Percentiles rank a stretch among this genome's conserved stretches.
phyloP scores from a whole-genome alignment of 2,797 vertebrate genomes.

The Champsocephalus gunnari region DNA sequence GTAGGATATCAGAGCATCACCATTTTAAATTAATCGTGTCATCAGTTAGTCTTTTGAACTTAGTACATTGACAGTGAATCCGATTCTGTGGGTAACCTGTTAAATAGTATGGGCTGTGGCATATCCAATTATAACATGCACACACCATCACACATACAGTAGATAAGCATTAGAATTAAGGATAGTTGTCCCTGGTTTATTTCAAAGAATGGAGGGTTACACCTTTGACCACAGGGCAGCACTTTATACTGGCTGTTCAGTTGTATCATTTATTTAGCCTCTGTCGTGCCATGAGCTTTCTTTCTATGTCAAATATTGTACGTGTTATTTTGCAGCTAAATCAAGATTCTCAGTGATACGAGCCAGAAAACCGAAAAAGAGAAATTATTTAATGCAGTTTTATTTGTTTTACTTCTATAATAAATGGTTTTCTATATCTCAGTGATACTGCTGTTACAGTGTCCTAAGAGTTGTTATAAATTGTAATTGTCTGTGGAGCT shows the following conservation, averaged over 20 bases:
- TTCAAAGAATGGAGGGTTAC: conserved; percentile 26
- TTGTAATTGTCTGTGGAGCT: neutral
- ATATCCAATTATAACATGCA: neutral
- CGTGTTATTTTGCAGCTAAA: neutral
- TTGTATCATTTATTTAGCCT: conserved; percentile 8
- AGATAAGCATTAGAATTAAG: neutral
- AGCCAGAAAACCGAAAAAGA: neutral
- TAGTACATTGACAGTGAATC: neutral
- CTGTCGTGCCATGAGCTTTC: conserved; percentile 3
- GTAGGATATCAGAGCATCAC: neutral
- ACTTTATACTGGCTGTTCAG: conserved; percentile 19
- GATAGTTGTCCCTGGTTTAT: neutral
- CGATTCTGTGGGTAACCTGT: neutral
- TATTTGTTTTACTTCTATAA: too few species aligned
- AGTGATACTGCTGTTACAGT: neutral
- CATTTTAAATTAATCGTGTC: neutral
- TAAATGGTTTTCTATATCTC: too few species aligned
- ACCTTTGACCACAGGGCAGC: conserved; percentile 45
- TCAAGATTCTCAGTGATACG: neutral
- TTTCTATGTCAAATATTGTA: neutral
- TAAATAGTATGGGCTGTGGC: neutral
- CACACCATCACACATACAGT: neutral
- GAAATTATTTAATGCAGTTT: too few species aligned
- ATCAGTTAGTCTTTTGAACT: neutral
- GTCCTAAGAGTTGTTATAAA: neutral